These are phyloP conservation scores for Eurystomus gularis DNA, from an alignment of 2,113 vertebrate genomes.

Conservation along the genomic window DNA sequence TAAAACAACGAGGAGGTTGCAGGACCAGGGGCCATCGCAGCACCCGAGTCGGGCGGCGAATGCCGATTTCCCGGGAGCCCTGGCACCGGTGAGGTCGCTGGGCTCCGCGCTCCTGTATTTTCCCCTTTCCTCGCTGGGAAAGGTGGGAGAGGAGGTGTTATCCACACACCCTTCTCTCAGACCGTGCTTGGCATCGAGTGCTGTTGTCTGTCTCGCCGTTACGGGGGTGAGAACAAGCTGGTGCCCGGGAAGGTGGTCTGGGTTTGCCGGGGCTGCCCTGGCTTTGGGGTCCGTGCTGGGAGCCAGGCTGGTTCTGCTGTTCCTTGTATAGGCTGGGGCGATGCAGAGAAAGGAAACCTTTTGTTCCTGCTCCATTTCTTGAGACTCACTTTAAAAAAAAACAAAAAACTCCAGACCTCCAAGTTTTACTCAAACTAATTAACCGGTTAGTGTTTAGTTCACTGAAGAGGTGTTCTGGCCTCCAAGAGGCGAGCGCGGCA, in stretches of 20 bases:
- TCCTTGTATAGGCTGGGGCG: neutral
- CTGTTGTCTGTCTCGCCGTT: neutral
- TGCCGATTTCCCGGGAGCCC: neutral
- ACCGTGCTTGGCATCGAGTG: neutral
- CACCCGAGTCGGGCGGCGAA: neutral
- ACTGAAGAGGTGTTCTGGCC: neutral
- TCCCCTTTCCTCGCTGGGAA: neutral
- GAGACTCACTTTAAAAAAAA: neutral
- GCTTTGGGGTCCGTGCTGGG: neutral
- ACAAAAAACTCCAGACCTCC: neutral
- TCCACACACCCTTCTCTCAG: neutral
- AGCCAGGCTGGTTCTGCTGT: neutral
- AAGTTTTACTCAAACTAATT: neutral
- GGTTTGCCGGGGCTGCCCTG: neutral
- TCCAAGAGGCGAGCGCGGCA: neutral
- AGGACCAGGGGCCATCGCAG: neutral
- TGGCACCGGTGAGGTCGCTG: neutral
- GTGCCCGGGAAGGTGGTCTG: neutral
- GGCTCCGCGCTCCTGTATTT: neutral
- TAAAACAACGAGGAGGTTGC: neutral
- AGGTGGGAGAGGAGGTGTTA: neutral
- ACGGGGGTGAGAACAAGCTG: neutral
- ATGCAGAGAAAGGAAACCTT: neutral
- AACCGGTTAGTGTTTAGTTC: neutral
- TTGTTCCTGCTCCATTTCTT: neutral